Base-by-base conservation (phyloP, 2,797 vertebrate species). In the Varecia variegata region DNA sequence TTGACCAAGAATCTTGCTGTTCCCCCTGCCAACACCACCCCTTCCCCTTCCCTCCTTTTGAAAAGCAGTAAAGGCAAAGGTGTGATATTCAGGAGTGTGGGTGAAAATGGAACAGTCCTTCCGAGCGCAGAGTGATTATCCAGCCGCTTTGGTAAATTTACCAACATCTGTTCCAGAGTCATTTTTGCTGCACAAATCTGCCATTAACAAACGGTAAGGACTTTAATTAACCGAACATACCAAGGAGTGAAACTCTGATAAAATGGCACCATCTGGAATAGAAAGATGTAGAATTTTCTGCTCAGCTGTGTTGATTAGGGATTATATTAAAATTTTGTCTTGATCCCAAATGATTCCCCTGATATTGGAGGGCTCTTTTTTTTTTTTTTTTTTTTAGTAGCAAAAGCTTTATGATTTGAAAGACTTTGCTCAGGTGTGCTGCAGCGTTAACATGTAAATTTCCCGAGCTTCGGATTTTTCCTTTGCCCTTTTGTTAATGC, bases 221-320 rank as follows among this genome's bases (percentile, higher is more conserved):
- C 90, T 97, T 98, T 97, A 98, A 98, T 98, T 98, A 98, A 98
- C 96, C 50, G 88, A 97, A 83, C 90, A 92, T 83, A 94, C 6
- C 84, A 90, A 96, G 74, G 32, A 84, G 40, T 65, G 50, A 92
- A 95, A 96, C 65, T 97, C 96, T 77, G 71, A 97, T 97, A 95
- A 94, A 96, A 93, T 94, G 0, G 0, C 94, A 96, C 98, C 97
- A 97, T 97, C 97, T 98, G 98, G 62, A 85, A 90, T 70, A 88
- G 68, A 95, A 95, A 30, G 85, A 81, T 90, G 86, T 96, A 93
- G 93, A 97, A 10, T 86, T 74, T 50, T 92, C 56, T 96, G 32
- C 2, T 43, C 80, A 74, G 43, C 38, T 95, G 50, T 93, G 88
- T 71, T 92, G 74, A 92, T 93, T 35, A 90, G 88, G 54, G 50